These are phyloP conservation scores for Poeciliopsis occidentalis DNA, from an alignment of 2,113 vertebrate genomes.

Conservation along the genomic window DNA sequence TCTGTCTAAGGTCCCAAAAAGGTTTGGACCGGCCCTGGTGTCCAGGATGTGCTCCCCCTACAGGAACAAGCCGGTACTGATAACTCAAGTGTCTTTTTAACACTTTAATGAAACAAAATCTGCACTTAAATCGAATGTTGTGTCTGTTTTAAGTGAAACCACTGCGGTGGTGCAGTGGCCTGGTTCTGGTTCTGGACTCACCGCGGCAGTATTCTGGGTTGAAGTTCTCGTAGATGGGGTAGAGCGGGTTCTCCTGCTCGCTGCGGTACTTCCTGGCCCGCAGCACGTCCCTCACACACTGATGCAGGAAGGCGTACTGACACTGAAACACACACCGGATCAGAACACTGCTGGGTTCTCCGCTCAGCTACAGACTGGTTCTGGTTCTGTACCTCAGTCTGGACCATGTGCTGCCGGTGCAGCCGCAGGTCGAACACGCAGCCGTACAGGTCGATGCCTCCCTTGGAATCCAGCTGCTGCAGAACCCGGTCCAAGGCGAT, in stretches of 20 bases:
- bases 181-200: conserved; percentile 42
- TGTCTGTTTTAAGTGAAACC: no score
- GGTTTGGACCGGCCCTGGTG: no score
- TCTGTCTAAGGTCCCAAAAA: no score
- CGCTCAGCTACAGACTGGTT: neutral
- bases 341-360: neutral
- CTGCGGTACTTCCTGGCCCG: conserved; percentile 88
- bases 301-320: conserved; percentile 93
- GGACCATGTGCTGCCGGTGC: conserved; percentile 95
- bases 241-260: conserved; percentile 92
- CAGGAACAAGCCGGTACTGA: no score
- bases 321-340: conserved; percentile 38
- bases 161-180: no score
- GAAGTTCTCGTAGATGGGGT: conserved; percentile 97
- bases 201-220: conserved; percentile 93
- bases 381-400: conserved; percentile 86
- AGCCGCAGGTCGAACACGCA: conserved; percentile 91
- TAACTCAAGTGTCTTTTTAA: no score
- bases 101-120: no score
- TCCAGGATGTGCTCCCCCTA: no score
- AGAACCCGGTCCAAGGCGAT: conserved; percentile 92
- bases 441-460: conserved; percentile 90
- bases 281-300: conserved; percentile 93
- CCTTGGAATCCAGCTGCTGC: conserved; percentile 89
- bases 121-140: no score